Evolutionary conservation across 2,113 vertebrate genomes (phyloP).

Genomic region (Callospermophilus lateralis): DNA sequence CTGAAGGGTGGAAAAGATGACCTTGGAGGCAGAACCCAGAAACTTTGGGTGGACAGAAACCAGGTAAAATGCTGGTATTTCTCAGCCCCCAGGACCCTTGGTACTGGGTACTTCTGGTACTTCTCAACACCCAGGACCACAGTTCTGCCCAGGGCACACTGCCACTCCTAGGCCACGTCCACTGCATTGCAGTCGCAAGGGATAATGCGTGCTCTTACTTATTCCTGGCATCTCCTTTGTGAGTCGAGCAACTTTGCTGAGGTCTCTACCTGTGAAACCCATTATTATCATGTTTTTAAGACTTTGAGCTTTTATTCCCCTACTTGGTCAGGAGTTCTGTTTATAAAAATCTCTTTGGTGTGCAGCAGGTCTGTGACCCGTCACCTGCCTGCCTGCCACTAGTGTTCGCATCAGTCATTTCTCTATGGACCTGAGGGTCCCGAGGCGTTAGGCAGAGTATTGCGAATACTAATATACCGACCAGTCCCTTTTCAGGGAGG

Average conservation of each 20-base stretch:
- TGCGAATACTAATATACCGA: no score
- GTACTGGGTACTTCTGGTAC: no score
- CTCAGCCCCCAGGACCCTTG: background rate
- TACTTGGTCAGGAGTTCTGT: background rate
- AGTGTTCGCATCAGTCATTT: background rate
- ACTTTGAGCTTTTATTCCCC: background rate
- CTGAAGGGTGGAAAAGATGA: accelerated
- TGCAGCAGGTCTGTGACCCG: accelerated
- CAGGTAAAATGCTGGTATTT: background rate
- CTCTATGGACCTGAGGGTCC: background rate
- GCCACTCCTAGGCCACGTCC: background rate
- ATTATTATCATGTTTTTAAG: background rate
- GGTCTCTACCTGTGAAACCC: background rate
- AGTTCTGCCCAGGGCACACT: no score
- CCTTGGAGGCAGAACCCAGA: background rate
- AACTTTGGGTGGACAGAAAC: accelerated
- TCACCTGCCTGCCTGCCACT: background rate
- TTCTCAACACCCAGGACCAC: background rate
- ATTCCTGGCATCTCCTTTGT: no score
- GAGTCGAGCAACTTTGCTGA: no score
- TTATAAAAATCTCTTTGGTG: background rate
- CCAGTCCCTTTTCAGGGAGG: no score
- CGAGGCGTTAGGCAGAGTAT: no score
- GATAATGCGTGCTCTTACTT: background rate
- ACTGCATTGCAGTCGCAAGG: background rate